Base-by-base conservation (phyloP, 2,888 invertebrate genomes). In the Acanthacorydalis orientalis region DNA sequence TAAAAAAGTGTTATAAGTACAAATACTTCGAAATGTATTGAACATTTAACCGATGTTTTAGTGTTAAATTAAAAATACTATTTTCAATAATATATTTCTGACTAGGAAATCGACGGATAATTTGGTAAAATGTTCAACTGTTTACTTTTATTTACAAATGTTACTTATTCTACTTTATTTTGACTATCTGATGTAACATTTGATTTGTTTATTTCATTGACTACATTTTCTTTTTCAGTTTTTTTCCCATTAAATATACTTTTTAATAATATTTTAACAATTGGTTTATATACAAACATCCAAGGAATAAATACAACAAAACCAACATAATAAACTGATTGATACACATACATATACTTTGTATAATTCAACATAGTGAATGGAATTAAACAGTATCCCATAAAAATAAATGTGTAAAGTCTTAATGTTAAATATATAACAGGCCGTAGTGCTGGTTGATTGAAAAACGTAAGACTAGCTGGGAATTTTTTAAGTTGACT, bases 331-430 rank as follows among this genome's bases (percentile, higher is more conserved):
- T 79, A 77, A 3, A 83, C 65, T 37, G 76, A 73, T 1, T 61
- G 55, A 55, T 77, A 83, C 0, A 83, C 75, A 1, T 60, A 61
- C 64, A 74, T 75, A 74, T 85, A 89, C 53, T 77, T 78, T 1
- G 74, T 64, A 54, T 73, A 81, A 4, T 77, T 77, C 51, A 89
- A 73, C 4, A 83, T 69, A 39, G 77, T 77, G 57, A 90, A 88
- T 0, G 87, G 82, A 9, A 78, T 68, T 40, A 89, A 64, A 55
- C 83, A 82, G 74, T 84, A 90, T 8, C 89, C 88, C 81, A 90
- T 85, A 55, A 83, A 85, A 8, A 85, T 69, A 40, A 83, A 74
- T 0, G 87, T 82, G 59, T 89, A 89, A 0, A 75, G 57, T 59
- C 84, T 83, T 1, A 83, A 64, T 4, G 83, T 34, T 0, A 76